These are phyloP conservation scores for Xestia ashworthii DNA, from an alignment of 2,888 invertebrate genomes.

Conservation along the genomic window DNA sequence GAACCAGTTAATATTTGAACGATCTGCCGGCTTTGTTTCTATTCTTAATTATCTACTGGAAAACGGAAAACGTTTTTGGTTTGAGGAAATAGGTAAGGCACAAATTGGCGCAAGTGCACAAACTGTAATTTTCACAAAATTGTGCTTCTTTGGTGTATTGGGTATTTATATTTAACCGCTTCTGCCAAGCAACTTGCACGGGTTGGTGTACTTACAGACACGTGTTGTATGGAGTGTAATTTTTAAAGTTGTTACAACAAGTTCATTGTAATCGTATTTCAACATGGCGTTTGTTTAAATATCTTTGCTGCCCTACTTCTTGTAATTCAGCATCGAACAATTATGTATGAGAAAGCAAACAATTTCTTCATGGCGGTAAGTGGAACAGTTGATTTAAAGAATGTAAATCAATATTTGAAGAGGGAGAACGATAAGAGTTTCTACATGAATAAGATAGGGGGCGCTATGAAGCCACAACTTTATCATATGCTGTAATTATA, in stretches of 20 bases:
- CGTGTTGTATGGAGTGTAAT: not conserved
- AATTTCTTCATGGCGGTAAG: slow-evolving; percentile 48
- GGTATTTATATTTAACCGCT: not conserved
- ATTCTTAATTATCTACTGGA: slow-evolving; percentile 3
- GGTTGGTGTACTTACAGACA: not conserved
- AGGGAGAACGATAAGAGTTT: slow-evolving; percentile 32
- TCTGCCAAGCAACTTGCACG: not conserved
- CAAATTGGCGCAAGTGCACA: not conserved
- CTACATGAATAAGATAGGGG: slow-evolving; percentile 5
- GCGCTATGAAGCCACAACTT: slow-evolving; percentile 8
- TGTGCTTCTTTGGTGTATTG: not conserved
- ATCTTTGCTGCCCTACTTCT: slow-evolving; percentile 44
- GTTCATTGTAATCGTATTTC: slow-evolving; percentile 17
- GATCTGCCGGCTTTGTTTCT: not conserved
- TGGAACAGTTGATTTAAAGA: slow-evolving; percentile 44
- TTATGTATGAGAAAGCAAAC: slow-evolving; percentile 40
- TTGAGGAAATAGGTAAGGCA: not conserved
- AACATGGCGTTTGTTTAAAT: slow-evolving; percentile 43
- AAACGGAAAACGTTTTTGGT: not conserved
- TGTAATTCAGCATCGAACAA: slow-evolving; percentile 31
- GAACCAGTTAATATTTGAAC: slow-evolving; percentile 24
- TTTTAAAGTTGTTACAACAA: slow-evolving; percentile 5
- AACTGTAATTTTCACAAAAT: not conserved
- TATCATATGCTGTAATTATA: slow-evolving; percentile 10
- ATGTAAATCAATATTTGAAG: slow-evolving; percentile 49